Base-by-base conservation (phyloP, 53 echinoderm and acorn worm genomes). In the Paracentrotus lividus region DNA sequence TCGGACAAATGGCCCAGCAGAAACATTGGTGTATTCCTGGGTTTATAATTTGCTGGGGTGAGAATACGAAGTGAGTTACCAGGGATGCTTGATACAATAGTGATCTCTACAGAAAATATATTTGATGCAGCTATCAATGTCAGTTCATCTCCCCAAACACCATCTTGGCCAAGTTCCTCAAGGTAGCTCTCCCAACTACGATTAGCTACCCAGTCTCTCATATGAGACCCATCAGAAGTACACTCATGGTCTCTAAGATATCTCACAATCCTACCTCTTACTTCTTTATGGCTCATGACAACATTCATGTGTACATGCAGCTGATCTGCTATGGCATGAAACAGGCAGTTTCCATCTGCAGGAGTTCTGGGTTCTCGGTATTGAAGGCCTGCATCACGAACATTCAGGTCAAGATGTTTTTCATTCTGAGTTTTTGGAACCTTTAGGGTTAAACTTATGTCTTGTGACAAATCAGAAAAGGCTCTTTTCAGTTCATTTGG, bases 351-450 rank as follows among this genome's bases (percentile, higher is more conserved):
- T 2, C 90, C 90, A 31, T 90, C 90, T 2, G 49, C 52, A 0
- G 69, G 90, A 5, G 90, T 90, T 3, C 90, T 18, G 8, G 90
- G 90, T 49, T 90, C 90, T 69, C 43, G 20, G 26, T 89, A 89
- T 8, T 0, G 1, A 18, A 89, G 44, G 2, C 61, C 89, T 2
- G 89, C 89, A 65, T 14, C 65, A 5, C 21, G 23, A 2, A 89
- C 44, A 27, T 89, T 89, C 0, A 1, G 5, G 44, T 89, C 60
- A 12, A 89, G 26, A 89, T 89, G 61, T 14, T 64, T 13, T 18
- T 89, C 9, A 29, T 64, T 89, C 1, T 43, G 5, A 3, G 43
- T 4, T 7, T 64, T 23, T 27, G 89, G 18, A 0, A 43, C 3
- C 65, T 21, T 89, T 45, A 89, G 38, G 2, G 89, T 4, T 24